These are phyloP conservation scores for Pluvialis apricaria DNA, from an alignment of 2,113 vertebrate species.

Conservation along the genomic window DNA sequence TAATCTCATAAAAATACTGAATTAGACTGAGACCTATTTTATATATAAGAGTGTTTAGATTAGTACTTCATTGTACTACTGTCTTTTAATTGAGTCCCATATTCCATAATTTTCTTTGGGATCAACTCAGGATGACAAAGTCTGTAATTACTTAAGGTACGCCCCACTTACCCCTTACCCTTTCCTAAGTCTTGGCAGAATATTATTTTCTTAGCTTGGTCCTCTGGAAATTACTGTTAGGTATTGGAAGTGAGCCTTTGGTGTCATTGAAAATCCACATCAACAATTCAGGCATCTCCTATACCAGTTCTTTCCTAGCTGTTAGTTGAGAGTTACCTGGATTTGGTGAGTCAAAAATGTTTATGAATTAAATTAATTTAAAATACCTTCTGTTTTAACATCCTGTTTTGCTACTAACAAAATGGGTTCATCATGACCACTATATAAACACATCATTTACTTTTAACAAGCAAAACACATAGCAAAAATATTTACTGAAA, in stretches of 20 bases:
- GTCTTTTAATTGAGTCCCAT: not conserved
- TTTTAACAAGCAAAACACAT: not conserved
- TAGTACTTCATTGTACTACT: not conserved
- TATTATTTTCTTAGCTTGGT: not conserved
- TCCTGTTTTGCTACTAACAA: not conserved
- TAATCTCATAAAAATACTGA: slow-evolving; percentile 33
- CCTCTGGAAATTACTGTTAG: not conserved
- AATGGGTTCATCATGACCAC: not conserved
- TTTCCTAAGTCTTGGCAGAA: not conserved
- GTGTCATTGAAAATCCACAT: not conserved
- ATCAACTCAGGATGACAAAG: not conserved
- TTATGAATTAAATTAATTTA: not conserved
- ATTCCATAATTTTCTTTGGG: not conserved
- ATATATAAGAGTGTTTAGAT: not conserved
- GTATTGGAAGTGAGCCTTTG: not conserved
- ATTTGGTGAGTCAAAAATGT: not conserved
- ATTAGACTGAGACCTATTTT: not conserved
- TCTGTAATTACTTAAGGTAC: not conserved
- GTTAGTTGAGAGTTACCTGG: not conserved
- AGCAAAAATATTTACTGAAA: not conserved
- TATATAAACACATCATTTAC: not conserved
- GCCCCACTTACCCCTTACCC: not conserved
- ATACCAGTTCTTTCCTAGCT: not conserved
- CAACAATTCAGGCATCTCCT: not conserved
- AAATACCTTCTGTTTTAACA: not conserved